phyloP scores from a whole-genome alignment of 2,888 invertebrate species.

The Celastrina argiolus region DNA sequence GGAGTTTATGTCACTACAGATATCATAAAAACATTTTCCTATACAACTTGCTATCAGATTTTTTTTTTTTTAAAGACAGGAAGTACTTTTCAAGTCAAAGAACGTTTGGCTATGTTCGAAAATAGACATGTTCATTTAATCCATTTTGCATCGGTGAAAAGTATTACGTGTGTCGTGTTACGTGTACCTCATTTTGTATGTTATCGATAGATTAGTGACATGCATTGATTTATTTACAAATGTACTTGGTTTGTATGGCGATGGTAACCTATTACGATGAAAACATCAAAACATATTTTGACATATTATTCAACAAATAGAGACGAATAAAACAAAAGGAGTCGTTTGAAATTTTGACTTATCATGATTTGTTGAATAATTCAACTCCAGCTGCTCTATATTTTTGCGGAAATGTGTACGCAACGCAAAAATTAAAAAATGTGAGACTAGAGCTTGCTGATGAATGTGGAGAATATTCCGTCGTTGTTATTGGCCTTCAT shows the following conservation, averaged over 20 bases:
- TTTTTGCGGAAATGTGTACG: neutral
- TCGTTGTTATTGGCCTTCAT: neutral
- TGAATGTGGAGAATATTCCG: neutral
- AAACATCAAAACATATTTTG: neutral
- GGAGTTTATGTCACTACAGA: constrained; percentile 6
- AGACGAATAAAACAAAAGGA: no score
- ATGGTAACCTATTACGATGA: neutral
- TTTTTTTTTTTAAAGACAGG: neutral
- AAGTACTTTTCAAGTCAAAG: neutral
- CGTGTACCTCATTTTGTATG: neutral
- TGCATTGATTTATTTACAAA: neutral
- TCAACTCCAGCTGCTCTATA: neutral
- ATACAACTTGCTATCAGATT: neutral
- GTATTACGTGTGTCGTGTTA: neutral
- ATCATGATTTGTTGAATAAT: neutral
- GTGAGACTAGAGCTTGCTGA: neutral
- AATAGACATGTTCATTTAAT: neutral
- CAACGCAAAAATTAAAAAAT: neutral
- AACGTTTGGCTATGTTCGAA: neutral
- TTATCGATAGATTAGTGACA: neutral
- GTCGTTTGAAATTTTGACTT: neutral
- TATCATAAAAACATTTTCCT: neutral
- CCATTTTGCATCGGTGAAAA: neutral
- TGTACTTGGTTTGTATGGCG: neutral
- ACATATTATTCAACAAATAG: no score